phyloP scores from a whole-genome alignment of 2,888 invertebrate genomes.

The Epiblema foenella region DNA sequence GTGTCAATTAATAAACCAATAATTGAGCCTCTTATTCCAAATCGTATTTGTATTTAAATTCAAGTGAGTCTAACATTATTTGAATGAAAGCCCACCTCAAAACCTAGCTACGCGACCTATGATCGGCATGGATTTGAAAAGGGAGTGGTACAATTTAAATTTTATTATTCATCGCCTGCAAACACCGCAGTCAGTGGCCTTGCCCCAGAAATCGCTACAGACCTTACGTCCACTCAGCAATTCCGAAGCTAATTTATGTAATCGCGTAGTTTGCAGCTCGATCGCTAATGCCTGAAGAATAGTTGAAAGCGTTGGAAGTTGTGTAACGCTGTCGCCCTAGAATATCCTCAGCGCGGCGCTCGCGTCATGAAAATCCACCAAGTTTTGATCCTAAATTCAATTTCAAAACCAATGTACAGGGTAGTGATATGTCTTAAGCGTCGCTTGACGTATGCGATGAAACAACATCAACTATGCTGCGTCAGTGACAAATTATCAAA shows the following conservation, averaged over 20 bases:
- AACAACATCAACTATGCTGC: background rate
- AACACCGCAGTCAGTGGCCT: constrained; percentile 41
- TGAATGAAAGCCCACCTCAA: background rate
- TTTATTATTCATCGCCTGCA: constrained; percentile 38
- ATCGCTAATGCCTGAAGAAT: constrained; percentile 18
- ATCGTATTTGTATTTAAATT: background rate
- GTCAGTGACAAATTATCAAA: too few species aligned
- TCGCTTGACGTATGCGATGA: background rate
- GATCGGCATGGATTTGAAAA: constrained; percentile 8
- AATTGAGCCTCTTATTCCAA: background rate
- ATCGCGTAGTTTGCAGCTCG: constrained; percentile 30
- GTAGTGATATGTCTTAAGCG: background rate
- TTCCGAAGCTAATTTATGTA: constrained; percentile 39
- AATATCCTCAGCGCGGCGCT: background rate
- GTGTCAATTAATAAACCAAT: too few species aligned
- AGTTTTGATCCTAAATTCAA: background rate
- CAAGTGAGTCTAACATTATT: background rate
- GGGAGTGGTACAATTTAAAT: constrained; percentile 33
- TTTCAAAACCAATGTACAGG: too few species aligned
- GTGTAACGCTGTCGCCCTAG: constrained; percentile 14
- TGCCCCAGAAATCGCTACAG: constrained; percentile 41
- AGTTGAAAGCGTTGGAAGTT: constrained; percentile 24
- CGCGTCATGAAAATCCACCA: background rate
- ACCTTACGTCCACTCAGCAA: constrained; percentile 41
- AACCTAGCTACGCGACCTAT: background rate